A percentile compares a stretch with the other conserved stretches of the same genome.
phyloP scores from a whole-genome alignment of 1,140 invertebrate species.

The Camponotus vicinus region DNA sequence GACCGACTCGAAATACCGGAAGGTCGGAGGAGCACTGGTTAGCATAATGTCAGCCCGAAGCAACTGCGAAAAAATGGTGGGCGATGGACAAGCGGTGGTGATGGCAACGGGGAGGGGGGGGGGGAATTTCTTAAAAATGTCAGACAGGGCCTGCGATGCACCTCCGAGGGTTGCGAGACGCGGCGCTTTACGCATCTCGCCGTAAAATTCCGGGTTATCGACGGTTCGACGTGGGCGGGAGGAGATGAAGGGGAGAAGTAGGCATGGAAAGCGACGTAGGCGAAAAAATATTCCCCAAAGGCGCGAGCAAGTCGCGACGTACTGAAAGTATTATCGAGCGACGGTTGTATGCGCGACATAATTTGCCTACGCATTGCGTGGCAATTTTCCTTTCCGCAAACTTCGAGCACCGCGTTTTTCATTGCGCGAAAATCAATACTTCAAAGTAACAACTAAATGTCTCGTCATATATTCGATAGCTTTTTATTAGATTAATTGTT shows the following conservation, averaged over 20 bases:
- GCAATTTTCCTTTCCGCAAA: constrained; percentile 16
- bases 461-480: too few relatives aligned
- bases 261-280: constrained; percentile 26
- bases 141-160: constrained; percentile 70
- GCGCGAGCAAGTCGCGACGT: constrained; percentile 22
- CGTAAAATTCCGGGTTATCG: constrained; percentile 75
- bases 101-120: constrained; percentile 71
- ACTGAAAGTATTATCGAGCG: constrained; percentile 50
- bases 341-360: background rate
- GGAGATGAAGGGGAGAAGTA: background rate
- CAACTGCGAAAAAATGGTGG: constrained; percentile 65
- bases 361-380: constrained; percentile 47
- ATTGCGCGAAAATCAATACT: constrained; percentile 13
- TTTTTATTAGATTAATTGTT: background rate
- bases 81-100: background rate
- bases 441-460: background rate
- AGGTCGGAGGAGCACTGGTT: constrained; percentile 76
- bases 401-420: constrained; percentile 12
- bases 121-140: constrained; percentile 84
- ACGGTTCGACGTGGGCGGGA: constrained; percentile 32
- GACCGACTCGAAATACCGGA: constrained; percentile 79
- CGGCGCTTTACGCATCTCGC: constrained; percentile 57
- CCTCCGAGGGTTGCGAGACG: constrained; percentile 45
- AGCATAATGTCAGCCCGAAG: constrained; percentile 82
- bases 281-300: constrained; percentile 64